Percentiles rank a stretch among this genome's conserved stretches.
These are phyloP conservation scores for Anoncus sp. DNA, from an alignment of 2,888 invertebrate species.

Conservation along the genomic window DNA sequence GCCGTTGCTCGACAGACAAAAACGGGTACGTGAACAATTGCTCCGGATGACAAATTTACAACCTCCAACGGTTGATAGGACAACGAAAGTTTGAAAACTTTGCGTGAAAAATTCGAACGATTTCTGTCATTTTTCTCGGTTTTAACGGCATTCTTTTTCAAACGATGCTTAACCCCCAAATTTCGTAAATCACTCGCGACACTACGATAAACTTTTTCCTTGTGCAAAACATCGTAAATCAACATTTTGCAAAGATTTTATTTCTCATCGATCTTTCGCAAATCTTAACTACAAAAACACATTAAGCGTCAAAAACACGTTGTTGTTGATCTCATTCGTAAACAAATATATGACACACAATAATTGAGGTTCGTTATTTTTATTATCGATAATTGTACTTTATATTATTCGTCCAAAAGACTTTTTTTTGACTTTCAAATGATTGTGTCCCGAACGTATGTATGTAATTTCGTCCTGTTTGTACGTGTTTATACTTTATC, in stretches of 20 bases:
- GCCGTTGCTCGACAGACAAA: slow-evolving; percentile 90
- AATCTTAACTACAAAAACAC: too few relatives aligned
- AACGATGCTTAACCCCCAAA: slow-evolving; percentile 89
- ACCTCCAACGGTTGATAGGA: slow-evolving; percentile 84
- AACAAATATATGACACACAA: too few relatives aligned
- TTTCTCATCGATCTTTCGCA: slow-evolving; percentile 2
- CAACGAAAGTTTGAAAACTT: slow-evolving; percentile 85
- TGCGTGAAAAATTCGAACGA: slow-evolving; percentile 72
- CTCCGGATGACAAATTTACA: slow-evolving; percentile 88
- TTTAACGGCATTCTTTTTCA: slow-evolving; percentile 87
- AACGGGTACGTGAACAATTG: slow-evolving; percentile 89
- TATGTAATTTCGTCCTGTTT: neutral
- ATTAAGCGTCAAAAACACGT: neutral
- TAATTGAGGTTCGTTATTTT: too few relatives aligned
- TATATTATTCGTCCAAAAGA: slow-evolving; percentile 11
- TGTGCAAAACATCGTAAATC: slow-evolving; percentile 85
- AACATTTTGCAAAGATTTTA: slow-evolving; percentile 82
- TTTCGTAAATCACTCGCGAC: slow-evolving; percentile 88
- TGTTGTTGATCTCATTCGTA: neutral
- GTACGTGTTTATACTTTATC: slow-evolving; percentile 12
- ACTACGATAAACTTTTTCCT: slow-evolving; percentile 85
- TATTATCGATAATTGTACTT: too few relatives aligned
- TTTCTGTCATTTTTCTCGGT: slow-evolving; percentile 74
- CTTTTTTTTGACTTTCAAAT: too few relatives aligned
- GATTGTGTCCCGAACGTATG: too few relatives aligned